These are phyloP conservation scores for Acipenser ruthenus DNA, from an alignment of 2,797 vertebrate species.

Conservation along the genomic window DNA sequence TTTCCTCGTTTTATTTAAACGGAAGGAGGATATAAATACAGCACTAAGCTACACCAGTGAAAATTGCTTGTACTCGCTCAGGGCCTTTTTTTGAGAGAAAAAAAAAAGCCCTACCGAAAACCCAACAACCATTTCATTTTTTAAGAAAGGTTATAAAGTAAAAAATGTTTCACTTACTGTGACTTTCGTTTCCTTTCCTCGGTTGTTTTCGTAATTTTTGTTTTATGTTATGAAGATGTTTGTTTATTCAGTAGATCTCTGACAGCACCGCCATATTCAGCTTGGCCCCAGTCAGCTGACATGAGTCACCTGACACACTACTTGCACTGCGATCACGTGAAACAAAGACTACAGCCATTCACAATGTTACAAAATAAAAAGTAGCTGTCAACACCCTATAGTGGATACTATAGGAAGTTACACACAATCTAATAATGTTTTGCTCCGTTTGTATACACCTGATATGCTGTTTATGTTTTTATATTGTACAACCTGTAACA, in stretches of 20 bases:
- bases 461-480: too few species aligned
- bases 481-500: too few species aligned
- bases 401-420: too few species aligned
- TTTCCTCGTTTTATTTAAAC: not conserved
- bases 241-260: conserved; percentile 52
- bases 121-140: not conserved
- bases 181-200: too few species aligned
- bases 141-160: not conserved
- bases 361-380: too few species aligned
- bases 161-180: conserved; percentile 23
- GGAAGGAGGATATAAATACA: not conserved
- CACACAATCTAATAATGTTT: too few species aligned
- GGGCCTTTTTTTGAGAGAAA: conserved; percentile 34
- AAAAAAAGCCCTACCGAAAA: not conserved
- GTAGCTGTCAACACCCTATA: too few species aligned
- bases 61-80: conserved; percentile 5
- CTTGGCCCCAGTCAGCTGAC: conserved; percentile 69
- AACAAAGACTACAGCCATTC: too few species aligned
- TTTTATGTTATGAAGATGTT: conserved; percentile 32
- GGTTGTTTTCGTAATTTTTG: too few species aligned
- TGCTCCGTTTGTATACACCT: too few species aligned
- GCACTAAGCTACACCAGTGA: not conserved
- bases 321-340: not conserved
- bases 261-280: conserved; percentile 66
- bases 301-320: conserved; percentile 48